These are phyloP conservation scores for Solea solea DNA, from an alignment of 2,113 vertebrate genomes.

Conservation along the genomic window DNA sequence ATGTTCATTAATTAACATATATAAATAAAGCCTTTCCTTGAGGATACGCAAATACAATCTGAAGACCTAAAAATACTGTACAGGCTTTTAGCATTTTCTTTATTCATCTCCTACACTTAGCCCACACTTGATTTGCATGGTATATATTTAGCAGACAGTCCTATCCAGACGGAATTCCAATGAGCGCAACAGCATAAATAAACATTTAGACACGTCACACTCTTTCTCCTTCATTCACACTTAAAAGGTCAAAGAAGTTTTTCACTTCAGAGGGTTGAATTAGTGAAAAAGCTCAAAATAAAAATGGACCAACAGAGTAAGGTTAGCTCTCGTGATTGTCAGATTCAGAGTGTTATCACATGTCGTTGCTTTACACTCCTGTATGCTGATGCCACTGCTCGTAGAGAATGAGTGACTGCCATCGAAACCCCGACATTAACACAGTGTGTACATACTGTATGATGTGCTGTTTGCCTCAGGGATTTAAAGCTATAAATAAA, in stretches of 20 bases:
- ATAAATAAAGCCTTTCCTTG: too few relatives aligned
- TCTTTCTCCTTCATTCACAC: slow-evolving; percentile 7
- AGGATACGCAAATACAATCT: too few relatives aligned
- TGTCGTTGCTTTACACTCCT: background rate
- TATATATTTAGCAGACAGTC: slow-evolving; percentile 7
- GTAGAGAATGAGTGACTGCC: background rate
- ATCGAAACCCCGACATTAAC: background rate
- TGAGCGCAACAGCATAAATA: slow-evolving; percentile 21
- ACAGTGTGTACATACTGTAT: background rate
- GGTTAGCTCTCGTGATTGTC: background rate
- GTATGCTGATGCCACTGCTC: background rate
- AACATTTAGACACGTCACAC: background rate
- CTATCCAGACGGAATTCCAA: background rate
- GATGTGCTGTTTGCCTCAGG: background rate
- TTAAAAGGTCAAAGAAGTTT: slow-evolving; percentile 39
- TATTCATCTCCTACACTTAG: too few relatives aligned
- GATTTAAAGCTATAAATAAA: slow-evolving; percentile 11
- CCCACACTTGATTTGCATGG: background rate
- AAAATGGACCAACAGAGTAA: too few relatives aligned
- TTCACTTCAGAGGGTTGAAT: background rate
- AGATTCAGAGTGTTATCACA: background rate
- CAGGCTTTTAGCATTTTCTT: too few relatives aligned
- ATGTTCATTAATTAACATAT: too few relatives aligned
- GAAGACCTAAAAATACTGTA: too few relatives aligned
- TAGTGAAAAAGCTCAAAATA: background rate